phyloP scores from a whole-genome alignment of 37 sponge, comb jelly and placozoan genomes.

The Spongilla lacustris region DNA sequence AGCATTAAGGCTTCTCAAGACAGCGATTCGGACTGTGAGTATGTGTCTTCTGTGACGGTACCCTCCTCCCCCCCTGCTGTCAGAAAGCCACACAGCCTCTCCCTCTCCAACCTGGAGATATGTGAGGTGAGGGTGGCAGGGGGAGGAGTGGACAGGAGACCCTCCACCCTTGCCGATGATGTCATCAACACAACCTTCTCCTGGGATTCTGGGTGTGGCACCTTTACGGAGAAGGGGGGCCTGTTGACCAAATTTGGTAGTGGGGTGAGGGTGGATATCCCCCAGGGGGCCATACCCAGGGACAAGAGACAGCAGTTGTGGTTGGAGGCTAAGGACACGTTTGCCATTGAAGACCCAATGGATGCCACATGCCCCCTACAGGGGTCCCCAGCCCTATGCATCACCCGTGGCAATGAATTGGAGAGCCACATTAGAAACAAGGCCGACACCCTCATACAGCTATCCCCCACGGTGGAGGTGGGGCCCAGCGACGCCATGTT shows the following conservation, averaged over 20 bases:
- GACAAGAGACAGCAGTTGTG: constrained; percentile 63
- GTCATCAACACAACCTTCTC: neutral
- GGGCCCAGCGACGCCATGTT: constrained; percentile 50
- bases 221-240: constrained; percentile 61
- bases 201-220: constrained; percentile 13
- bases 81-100: too few relatives aligned
- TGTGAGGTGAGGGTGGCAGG: too few relatives aligned
- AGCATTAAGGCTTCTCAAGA: too few relatives aligned
- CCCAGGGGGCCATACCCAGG: constrained; percentile 50
- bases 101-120: too few relatives aligned
- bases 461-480: constrained; percentile 36
- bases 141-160: neutral
- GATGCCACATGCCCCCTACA: neutral
- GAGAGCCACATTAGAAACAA: constrained; percentile 9
- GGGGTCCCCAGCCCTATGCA: neutral
- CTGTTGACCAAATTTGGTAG: constrained; percentile 38
- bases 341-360: constrained; percentile 4
- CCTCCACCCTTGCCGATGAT: neutral
- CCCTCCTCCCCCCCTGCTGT: too few relatives aligned
- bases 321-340: constrained; percentile 64
- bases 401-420: neutral
- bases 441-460: constrained; percentile 27
- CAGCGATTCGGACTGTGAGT: too few relatives aligned
- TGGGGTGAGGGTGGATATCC: constrained; percentile 66
- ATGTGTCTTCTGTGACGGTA: too few relatives aligned